A percentile compares a stretch with the other conserved stretches of the same genome.
Conservation (phyloP, 2,888 invertebrate genomes). For the Gastrophysa polygoni region DNA sequence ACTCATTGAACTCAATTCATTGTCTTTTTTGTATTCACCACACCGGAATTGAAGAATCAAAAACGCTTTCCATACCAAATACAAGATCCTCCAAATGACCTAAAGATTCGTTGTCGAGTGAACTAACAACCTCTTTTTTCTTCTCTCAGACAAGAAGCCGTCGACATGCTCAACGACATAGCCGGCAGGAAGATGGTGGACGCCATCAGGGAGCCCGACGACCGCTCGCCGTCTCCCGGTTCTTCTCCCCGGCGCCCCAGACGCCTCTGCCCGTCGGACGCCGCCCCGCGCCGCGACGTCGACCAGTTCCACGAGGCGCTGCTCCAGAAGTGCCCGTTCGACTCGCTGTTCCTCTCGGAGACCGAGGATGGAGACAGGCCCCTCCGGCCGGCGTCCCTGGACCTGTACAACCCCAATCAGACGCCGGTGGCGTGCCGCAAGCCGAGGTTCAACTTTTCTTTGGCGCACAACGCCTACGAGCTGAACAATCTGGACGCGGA, state of each 20-base stretch:
- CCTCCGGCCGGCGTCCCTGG: conserved; percentile 66
- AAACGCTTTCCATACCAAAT: too few species aligned
- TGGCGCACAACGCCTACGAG: conserved; percentile 71
- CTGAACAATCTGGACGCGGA: conserved; percentile 71
- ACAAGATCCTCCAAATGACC: too few species aligned
- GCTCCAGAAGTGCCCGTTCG: conserved; percentile 53
- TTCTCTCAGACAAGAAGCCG: conserved; percentile 73
- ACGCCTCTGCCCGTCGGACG: conserved; percentile 58
- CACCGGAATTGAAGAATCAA: too few species aligned
- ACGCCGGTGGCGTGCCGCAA: conserved; percentile 68
- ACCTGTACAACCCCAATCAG: conserved; percentile 67
- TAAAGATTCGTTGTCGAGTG: too few species aligned
- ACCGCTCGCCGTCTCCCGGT: conserved; percentile 64
- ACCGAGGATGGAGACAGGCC: conserved; percentile 56
- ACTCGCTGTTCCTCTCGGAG: conserved; percentile 55
- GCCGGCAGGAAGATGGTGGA: conserved; percentile 77
- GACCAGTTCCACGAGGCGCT: conserved; percentile 59
- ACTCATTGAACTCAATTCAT: too few species aligned
- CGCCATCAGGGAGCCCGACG: conserved; percentile 57
- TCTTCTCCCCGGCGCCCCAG: conserved; percentile 62
- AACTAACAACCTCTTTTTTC: too few species aligned
- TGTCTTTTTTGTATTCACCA: too few species aligned
- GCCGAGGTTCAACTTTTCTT: conserved; percentile 72
- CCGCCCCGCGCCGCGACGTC: conserved; percentile 55
- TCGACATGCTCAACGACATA: conserved; percentile 82